phyloP scores from a whole-genome alignment of 2,113 vertebrate genomes.

The Petrocephalus microphthalmus region DNA sequence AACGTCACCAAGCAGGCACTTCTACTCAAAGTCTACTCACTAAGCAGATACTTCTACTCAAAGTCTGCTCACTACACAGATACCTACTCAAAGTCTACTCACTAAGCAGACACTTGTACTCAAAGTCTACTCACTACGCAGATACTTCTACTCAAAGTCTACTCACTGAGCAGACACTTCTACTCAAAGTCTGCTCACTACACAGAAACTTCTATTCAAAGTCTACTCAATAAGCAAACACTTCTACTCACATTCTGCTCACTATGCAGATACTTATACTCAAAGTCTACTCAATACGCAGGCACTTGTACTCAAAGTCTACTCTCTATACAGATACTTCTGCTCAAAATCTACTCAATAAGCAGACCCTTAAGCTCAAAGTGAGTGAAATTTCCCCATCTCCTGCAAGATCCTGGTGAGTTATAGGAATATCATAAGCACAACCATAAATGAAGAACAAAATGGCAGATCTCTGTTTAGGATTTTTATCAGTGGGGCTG shows the following conservation, averaged over 20 bases:
- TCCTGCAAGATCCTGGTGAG: not conserved
- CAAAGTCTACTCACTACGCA: not conserved
- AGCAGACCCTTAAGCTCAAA: not conserved
- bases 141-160: not conserved
- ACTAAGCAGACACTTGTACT: not conserved
- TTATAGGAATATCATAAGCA: not conserved
- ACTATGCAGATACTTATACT: too few relatives aligned
- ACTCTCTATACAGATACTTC: not conserved
- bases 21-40: not conserved
- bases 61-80: not conserved
- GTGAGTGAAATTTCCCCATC: not conserved
- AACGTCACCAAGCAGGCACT: not conserved
- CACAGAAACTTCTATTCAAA: too few relatives aligned
- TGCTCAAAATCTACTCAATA: not conserved
- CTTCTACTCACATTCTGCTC: not conserved
- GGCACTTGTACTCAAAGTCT: not conserved
- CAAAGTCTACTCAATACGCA: not conserved
- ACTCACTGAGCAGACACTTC: not conserved
- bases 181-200: not conserved
- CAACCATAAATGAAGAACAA: not conserved
- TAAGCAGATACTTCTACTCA: not conserved
- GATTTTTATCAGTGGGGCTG: not conserved
- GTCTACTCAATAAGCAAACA: not conserved
- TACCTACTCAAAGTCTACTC: not conserved
- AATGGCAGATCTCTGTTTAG: not conserved